Evolutionary conservation across 2,113 vertebrate genomes (phyloP).

Genomic region (Oophaga pumilio): DNA sequence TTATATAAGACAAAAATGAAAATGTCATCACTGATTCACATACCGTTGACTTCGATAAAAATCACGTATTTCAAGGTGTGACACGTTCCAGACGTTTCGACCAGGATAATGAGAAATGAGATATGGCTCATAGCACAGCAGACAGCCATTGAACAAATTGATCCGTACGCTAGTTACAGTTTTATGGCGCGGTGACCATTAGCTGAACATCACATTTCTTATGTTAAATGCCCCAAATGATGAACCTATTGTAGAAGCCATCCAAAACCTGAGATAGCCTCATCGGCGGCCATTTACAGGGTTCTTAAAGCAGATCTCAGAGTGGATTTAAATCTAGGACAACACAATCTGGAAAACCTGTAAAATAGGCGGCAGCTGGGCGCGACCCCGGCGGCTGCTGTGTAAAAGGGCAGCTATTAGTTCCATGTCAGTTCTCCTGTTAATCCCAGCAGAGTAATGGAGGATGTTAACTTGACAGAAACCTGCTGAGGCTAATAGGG

Average conservation of each 20-base stretch:
- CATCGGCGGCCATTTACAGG: background rate
- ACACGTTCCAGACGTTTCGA: background rate
- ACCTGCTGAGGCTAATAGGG: slow-evolving; percentile 83
- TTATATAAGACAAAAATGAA: background rate
- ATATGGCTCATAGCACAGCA: slow-evolving; percentile 12
- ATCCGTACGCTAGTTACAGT: background rate
- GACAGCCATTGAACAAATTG: slow-evolving; percentile 17
- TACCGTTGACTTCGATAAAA: background rate
- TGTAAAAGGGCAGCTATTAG: slow-evolving; percentile 81
- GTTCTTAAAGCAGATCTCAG: background rate
- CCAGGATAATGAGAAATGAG: slow-evolving; percentile 24
- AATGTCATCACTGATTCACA: background rate
- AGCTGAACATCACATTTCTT: slow-evolving; percentile 7
- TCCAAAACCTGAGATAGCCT: background rate
- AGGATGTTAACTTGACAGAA: slow-evolving; percentile 82
- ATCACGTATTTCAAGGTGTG: slow-evolving; percentile 3
- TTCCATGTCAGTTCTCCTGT: slow-evolving; percentile 77
- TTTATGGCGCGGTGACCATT: background rate
- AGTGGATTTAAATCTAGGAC: slow-evolving; percentile 8
- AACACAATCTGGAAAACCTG: slow-evolving; percentile 7
- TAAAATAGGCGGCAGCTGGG: slow-evolving; percentile 41
- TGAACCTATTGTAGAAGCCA: background rate
- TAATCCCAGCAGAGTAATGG: slow-evolving; percentile 75
- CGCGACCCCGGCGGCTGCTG: slow-evolving; percentile 74
- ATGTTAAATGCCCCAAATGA: slow-evolving; percentile 6